Conservation (phyloP, 2,888 invertebrate species). For the Ennomos erosarius region DNA sequence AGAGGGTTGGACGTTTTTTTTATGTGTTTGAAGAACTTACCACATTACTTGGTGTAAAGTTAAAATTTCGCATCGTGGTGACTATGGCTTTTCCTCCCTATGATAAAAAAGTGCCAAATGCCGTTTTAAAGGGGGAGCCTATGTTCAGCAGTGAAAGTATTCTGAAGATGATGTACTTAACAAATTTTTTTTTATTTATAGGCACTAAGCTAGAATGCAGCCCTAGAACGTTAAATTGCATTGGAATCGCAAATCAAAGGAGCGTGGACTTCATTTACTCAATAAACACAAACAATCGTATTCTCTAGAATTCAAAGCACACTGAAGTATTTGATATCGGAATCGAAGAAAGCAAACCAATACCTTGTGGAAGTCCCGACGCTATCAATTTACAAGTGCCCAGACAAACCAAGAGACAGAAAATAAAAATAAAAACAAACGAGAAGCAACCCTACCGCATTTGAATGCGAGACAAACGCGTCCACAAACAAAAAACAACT, state of each 20-base stretch:
- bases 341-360: constrained; percentile 40
- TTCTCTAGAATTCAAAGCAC: constrained; percentile 19
- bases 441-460: constrained; percentile 47
- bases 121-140: too few species aligned
- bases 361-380: constrained; percentile 38
- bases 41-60: too few species aligned
- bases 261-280: constrained; percentile 18
- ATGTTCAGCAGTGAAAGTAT: too few species aligned
- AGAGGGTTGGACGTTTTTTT: too few species aligned
- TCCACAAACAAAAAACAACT: constrained; percentile 33
- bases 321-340: constrained; percentile 39
- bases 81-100: too few species aligned
- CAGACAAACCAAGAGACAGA: constrained; percentile 50
- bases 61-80: too few species aligned
- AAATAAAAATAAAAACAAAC: constrained; percentile 56
- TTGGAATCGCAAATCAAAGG: constrained; percentile 9
- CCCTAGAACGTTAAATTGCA: neutral
- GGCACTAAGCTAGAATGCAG: too few species aligned
- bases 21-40: too few species aligned
- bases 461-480: constrained; percentile 43
- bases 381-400: constrained; percentile 63
- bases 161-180: too few species aligned
- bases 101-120: too few species aligned
- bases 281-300: constrained; percentile 34
- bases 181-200: too few species aligned